Evolutionary conservation across 2,113 vertebrate species (phyloP).

Genomic region (Quiscalus mexicanus): DNA sequence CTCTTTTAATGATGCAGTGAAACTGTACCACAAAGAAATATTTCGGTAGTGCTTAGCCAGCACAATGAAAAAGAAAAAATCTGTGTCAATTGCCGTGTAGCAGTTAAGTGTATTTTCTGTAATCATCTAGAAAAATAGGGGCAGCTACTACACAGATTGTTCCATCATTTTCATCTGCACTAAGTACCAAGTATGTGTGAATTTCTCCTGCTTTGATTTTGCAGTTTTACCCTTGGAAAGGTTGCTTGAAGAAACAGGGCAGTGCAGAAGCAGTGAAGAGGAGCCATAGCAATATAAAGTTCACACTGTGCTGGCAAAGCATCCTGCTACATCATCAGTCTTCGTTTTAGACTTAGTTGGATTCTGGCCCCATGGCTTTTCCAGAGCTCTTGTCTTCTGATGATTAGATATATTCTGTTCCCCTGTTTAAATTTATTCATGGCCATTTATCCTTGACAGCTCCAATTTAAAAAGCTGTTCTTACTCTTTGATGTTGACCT

Average conservation of each 20-base stretch:
- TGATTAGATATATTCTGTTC: background rate
- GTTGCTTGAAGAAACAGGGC: background rate
- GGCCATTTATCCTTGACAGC: conserved; percentile 16
- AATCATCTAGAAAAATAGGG: background rate
- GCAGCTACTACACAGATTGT: background rate
- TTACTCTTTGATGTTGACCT: conserved; percentile 29
- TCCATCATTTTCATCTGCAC: background rate
- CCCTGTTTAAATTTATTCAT: conserved; percentile 20
- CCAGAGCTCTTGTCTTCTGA: background rate
- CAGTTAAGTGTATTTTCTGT: background rate
- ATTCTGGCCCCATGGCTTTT: background rate
- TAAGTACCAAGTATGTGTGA: background rate
- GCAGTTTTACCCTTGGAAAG: background rate
- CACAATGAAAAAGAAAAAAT: background rate
- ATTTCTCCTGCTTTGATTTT: background rate
- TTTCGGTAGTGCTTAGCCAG: background rate
- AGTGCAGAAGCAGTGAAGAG: background rate
- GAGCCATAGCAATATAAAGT: background rate
- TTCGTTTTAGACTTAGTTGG: background rate
- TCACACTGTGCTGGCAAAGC: background rate
- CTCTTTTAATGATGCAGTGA: background rate
- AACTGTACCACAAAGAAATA: background rate
- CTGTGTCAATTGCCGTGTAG: background rate
- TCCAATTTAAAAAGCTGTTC: background rate
- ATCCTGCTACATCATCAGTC: background rate